Evolutionary conservation across 2,797 vertebrate species (phyloP), one percentile per base, ranked within the genome.

Genomic region (Triplophysa bombifrons): DNA sequence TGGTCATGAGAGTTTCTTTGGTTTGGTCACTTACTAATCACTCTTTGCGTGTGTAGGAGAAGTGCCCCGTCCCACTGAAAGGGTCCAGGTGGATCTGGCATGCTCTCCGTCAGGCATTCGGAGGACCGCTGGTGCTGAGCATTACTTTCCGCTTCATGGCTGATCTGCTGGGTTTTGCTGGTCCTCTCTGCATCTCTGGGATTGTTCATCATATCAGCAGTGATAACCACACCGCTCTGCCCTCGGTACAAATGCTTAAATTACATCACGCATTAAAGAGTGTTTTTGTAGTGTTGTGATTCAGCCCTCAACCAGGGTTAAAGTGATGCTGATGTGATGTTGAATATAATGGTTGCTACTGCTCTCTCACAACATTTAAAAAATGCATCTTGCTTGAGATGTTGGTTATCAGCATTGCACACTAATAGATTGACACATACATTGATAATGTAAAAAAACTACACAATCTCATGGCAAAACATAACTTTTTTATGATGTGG

Each of bases 141-240:
- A 84, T 87, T 48, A 84, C 80, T 2, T 82, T 82, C 13, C 85
- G 85, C 14, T 71, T 85, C 30, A 10, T 87, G 16, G 78, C 85
- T 0, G 85, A 87, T 25, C 75, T 87, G 69, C 78, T 87, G 72
- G 84, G 84, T 46, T 86, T 86, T 10, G 79, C 82, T 0, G 85
- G 85, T 22, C 85, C 85, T 0, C 80, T 87, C 20, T 87, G 84
- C 80, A 87, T 86, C 69, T 85, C 82, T 0, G 85, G 85, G 38
- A 86, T 86, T 7, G 84, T 86, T 34, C 72, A 86, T 44, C 84
- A 86, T 22, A 81, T 86, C 72, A 85, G 84, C 84, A 60, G 78
- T 2, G 84, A 83, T 51, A 85, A 87, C 60, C 74, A 82, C 78
- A 87, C 80, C 17, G 78, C 63, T 22, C 53, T 51, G 25, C 68